Conservation (phyloP, 1,140 invertebrate genomes). For the Lasaia peninsularis region DNA sequence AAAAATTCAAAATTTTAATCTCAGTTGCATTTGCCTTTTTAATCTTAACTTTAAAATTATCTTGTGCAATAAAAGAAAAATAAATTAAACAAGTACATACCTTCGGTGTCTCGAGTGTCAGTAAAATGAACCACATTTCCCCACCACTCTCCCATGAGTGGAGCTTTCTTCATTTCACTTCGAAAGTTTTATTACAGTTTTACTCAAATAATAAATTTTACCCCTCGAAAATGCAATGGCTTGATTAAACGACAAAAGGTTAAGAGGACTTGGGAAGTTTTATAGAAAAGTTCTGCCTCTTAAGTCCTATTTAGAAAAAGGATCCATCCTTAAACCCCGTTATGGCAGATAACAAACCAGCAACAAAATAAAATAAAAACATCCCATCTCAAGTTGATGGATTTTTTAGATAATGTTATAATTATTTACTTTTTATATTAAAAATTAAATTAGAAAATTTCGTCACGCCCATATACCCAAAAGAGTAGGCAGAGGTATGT, state of each 20-base stretch:
- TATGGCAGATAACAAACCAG: background rate
- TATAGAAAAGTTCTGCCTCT: background rate
- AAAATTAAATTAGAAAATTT: too few relatives aligned
- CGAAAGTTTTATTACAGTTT: conserved; percentile 3
- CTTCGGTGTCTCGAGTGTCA: too few relatives aligned
- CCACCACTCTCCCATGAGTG: background rate
- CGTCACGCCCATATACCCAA: too few relatives aligned
- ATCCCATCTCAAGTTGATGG: too few relatives aligned
- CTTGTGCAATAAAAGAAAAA: too few relatives aligned
- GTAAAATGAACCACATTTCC: background rate
- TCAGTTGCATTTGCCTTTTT: too few relatives aligned
- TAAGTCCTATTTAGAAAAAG: conserved; percentile 7
- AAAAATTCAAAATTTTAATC: too few relatives aligned
- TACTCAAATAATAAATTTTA: background rate
- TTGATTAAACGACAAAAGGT: background rate
- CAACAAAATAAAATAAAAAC: background rate
- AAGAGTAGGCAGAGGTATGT: too few relatives aligned
- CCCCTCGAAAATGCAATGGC: conserved; percentile 7
- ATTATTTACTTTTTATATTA: too few relatives aligned
- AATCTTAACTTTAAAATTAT: too few relatives aligned
- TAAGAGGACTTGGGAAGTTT: background rate
- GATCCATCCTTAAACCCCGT: background rate
- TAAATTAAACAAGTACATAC: too few relatives aligned
- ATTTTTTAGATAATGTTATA: too few relatives aligned
- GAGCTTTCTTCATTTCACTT: background rate